Evolutionary conservation across 2,888 invertebrate genomes (phyloP), one percentile per base, ranked within the genome.

Genomic region (Notocelia uddmanniana): DNA sequence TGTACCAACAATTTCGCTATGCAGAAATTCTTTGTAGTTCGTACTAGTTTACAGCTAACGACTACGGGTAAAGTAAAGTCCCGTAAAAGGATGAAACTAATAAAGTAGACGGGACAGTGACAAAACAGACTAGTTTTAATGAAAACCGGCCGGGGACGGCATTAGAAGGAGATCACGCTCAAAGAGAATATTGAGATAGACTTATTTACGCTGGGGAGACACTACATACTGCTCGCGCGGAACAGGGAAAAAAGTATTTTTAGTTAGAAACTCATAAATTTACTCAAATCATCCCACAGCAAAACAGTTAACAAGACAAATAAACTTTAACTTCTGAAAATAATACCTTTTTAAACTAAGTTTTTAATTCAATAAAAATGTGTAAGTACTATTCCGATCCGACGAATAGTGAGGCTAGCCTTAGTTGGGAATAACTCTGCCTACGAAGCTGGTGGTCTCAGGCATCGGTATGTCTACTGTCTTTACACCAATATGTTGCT

Each of bases 131-230:
- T 48, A 71, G 68, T 73, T 71, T 73, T 75, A 76, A 76, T 76
- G 75, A 73, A 73, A 64, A 73, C 55, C 64, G 15, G 57, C 50
- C 13, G 62, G 50, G 57, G 67, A 63, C n/a, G 57, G 68, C 71
- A 75, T 69, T 70, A 68, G 63, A 73, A 60, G 66, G 72, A 69
- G 71, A 75, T 74, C 74, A 69, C 69, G 74, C 41, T 77, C 76
- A 76, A 76, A 76, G 73, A 74, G 75, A 77, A 75, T 76, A 75
- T 76, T 74, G 74, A 72, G 74, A 73, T 62, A 57, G 69, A 73
- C 73, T 74, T 76, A 72, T 76, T 74, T 73, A 74, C 73, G 62
- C 69, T 69, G 50, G 66, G 72, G 57, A 52, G 9, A 1, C 19
- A 18, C 23, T 68, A 73, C 69, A 73, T 41, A 64, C 59, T 10